Evolutionary conservation across 2,797 vertebrate species (phyloP).

Genomic region (Anisognathus igniventris): DNA sequence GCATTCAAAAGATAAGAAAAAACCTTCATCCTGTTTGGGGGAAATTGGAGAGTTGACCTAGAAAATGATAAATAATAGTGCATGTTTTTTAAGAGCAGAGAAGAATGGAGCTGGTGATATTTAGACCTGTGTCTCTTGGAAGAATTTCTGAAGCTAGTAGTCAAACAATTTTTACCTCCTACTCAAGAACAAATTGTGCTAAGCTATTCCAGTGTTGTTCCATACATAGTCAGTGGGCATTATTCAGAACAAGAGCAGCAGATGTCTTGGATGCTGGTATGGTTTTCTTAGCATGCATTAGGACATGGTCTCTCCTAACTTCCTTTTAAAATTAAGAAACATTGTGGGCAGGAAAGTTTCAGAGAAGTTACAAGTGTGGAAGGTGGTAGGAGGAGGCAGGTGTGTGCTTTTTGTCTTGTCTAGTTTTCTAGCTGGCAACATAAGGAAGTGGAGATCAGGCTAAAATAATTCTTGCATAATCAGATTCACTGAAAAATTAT

Average conservation of each 20-base stretch:
- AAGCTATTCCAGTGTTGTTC: not conserved
- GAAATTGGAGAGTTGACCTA: not conserved
- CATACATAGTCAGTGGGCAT: not conserved
- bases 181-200: conserved; percentile 12
- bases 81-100: not conserved
- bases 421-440: not conserved
- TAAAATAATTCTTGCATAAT: not conserved
- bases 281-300: not conserved
- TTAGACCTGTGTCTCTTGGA: not conserved
- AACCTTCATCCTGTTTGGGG: not conserved
- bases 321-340: not conserved
- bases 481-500: not conserved
- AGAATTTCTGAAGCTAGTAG: conserved; percentile 1
- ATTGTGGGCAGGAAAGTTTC: not conserved
- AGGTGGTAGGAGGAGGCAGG: conserved; percentile 17
- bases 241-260: not conserved
- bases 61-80: not conserved
- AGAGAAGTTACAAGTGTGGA: not conserved
- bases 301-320: not conserved
- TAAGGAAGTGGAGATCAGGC: not conserved
- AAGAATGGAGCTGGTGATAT: not conserved
- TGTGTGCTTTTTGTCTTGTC: not conserved
- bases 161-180: not conserved
- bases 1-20: not conserved
- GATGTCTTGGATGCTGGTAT: not conserved